Evolutionary conservation across 2,797 vertebrate species (phyloP), one percentile per base, ranked within the genome.

Genomic region (Buceros bicornis): DNA sequence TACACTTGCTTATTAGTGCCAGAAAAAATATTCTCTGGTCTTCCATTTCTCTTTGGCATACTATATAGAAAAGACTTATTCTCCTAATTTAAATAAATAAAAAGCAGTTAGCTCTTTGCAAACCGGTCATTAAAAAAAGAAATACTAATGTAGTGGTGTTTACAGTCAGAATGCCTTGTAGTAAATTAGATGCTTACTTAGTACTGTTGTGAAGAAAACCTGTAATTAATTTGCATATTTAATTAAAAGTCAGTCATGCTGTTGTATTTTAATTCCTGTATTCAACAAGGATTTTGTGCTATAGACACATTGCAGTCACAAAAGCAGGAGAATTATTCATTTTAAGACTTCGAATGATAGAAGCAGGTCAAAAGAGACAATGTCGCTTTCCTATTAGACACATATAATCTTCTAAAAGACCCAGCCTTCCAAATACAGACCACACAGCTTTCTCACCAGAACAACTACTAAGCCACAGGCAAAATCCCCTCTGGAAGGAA

Each of bases 31-130:
- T 84, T 82, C 5, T 76, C 53, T 71, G 17, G 10, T 47, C 26
- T 92, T 88, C 51, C 45, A 51, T 82, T 85, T 93, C 48, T 47
- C 40, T 93, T 71, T 74, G 35, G 16, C 22, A 6, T 70, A 37
- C 24, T 76, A 20, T 25, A 16, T 57, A 57, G 25, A 84, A 93
- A 89, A 33, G 40, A 43, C 20, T 5, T 74, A 31, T 90, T 94
- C 37, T 93, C 10, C 33, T 71, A 54, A 62, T 87, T 96, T 78
- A 90, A 91, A 92, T 90, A 92, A 92, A 94, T 81, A 92, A 95
- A 70, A 11, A 82, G 2, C 6, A 66, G 16, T 65, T 87, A 83
- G 17, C 6, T 93, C 42, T 89, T 70, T 65, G 15, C 20, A 84
- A 90, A 31, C 18, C 19, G 50, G 71, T 73, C 7, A 82, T 94